phyloP scores from a whole-genome alignment of 2,797 vertebrate genomes.

The Taenioides sp. region DNA sequence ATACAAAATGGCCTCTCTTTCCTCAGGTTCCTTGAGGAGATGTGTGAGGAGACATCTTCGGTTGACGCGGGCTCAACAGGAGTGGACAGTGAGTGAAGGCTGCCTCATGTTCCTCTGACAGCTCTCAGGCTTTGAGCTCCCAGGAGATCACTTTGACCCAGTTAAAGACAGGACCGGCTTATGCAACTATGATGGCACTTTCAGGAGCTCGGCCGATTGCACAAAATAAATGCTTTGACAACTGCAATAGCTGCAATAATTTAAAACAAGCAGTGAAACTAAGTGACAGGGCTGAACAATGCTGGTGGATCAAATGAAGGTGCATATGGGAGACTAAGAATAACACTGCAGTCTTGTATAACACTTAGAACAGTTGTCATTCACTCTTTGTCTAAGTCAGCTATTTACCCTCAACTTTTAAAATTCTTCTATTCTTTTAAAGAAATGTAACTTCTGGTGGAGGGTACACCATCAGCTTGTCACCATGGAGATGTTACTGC shows the following conservation, averaged over 20 bases:
- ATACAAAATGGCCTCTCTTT: slow-evolving; percentile 2
- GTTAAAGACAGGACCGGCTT: neutral
- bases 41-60: neutral
- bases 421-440: no score
- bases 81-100: slow-evolving; percentile 1
- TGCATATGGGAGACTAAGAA: neutral
- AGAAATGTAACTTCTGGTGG: no score
- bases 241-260: neutral
- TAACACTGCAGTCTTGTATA: no score
- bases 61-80: neutral
- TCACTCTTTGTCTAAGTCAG: neutral
- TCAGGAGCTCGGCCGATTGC: neutral
- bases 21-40: neutral
- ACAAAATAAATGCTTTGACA: slow-evolving; percentile 1
- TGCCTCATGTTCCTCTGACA: neutral
- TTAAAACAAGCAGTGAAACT: neutral
- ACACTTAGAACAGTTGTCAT: no score
- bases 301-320: neutral
- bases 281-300: neutral
- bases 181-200: neutral
- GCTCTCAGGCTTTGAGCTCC: neutral
- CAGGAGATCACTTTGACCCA: slow-evolving; percentile 1
- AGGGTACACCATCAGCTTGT: no score
- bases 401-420: neutral
- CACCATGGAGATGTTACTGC: no score